Evolutionary conservation across 2,888 invertebrate species (phyloP).

Genomic region (Pristionchus fissidentatus): DNA sequence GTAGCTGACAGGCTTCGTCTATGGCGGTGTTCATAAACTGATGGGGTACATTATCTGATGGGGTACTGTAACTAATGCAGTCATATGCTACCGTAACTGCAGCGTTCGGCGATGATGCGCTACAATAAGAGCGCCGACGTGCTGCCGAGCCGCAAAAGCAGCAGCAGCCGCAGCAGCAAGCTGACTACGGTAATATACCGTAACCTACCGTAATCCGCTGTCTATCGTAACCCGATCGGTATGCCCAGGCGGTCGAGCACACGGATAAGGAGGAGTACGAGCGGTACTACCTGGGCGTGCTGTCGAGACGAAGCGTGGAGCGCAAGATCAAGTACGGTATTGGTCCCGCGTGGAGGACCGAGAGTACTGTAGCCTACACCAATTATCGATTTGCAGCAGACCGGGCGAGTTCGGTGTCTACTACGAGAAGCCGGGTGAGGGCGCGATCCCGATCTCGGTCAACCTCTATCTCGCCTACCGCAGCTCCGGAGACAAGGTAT

Average conservation of each 20-base stretch:
- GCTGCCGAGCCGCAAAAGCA: no score
- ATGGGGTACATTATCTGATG: neutral
- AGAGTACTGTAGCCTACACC: neutral
- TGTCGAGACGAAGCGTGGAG: constrained; percentile 2
- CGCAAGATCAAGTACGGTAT: constrained; percentile 9
- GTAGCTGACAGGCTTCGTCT: no score
- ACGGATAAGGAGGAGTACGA: constrained; percentile 11
- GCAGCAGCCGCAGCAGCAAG: no score
- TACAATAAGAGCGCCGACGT: constrained; percentile 10
- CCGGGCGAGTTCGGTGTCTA: constrained; percentile 8
- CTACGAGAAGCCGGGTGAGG: constrained; percentile 2
- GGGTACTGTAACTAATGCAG: neutral
- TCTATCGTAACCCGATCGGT: no score
- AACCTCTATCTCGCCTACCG: constrained; percentile 7
- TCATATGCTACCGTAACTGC: neutral
- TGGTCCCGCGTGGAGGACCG: no score
- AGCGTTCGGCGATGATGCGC: constrained; percentile 26
- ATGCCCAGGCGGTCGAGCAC: neutral
- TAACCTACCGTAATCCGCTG: constrained; percentile 17
- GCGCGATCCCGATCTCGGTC: neutral
- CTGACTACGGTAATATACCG: no score
- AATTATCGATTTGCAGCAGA: neutral
- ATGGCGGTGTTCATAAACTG: neutral
- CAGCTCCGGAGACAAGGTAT: neutral
- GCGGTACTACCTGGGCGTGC: constrained; percentile 17